A percentile compares a stretch with the other conserved stretches of the same genome.
Conservation (phyloP, 2,797 vertebrate species). For the Gila robusta region DNA sequence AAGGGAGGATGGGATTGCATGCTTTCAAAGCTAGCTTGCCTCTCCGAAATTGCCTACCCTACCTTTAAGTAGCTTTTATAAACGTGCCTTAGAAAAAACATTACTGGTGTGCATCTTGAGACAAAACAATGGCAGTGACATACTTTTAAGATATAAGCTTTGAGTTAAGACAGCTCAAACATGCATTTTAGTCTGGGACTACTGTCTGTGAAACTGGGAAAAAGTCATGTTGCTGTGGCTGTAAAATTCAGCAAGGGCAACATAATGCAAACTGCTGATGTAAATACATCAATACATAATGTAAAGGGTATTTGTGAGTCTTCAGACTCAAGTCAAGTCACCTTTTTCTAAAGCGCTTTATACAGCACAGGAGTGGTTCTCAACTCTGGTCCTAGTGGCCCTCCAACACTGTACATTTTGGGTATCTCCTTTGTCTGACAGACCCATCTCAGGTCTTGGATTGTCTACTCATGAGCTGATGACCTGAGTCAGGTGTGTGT, state of each 20-base stretch:
- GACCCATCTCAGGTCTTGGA: too few species aligned
- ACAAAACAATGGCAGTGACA: not conserved
- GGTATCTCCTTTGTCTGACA: not conserved
- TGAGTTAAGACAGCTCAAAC: too few species aligned
- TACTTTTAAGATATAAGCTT: not conserved
- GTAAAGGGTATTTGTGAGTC: not conserved
- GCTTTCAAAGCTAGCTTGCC: too few species aligned
- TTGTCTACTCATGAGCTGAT: too few species aligned
- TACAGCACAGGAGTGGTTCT: not conserved
- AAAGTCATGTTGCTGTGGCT: conserved; percentile 50
- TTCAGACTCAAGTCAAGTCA: not conserved
- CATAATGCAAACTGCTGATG: conserved; percentile 39
- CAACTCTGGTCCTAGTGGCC: not conserved
- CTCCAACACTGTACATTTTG: not conserved
- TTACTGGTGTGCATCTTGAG: not conserved
- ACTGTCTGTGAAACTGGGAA: too few species aligned
- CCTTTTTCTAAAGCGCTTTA: not conserved
- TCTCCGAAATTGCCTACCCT: too few species aligned
- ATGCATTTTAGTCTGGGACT: too few species aligned
- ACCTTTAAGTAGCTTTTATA: not conserved
- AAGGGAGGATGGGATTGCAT: too few species aligned
- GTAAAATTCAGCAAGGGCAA: conserved; percentile 50
- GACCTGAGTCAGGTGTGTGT: too few species aligned
- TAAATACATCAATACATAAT: not conserved
- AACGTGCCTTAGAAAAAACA: not conserved